Percentiles rank a stretch among this genome's conserved stretches.
These are phyloP conservation scores for Nephrocerus scutellatus DNA, from an alignment of 2,888 invertebrate genomes.

Conservation along the genomic window DNA sequence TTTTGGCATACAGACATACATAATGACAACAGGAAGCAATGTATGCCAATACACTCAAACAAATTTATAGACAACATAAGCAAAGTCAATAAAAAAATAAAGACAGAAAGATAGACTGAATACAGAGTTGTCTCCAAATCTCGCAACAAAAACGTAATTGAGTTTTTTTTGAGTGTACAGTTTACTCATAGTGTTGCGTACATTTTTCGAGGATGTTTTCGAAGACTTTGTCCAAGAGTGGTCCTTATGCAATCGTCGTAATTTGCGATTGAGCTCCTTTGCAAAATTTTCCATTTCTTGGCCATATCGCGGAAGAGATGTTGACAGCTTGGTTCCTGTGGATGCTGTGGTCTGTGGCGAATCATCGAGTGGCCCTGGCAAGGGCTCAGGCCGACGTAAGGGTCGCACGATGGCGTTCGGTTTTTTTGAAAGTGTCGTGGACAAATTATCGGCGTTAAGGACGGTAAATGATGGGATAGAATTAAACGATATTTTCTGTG, in stretches of 20 bases:
- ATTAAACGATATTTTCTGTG: conserved; percentile 21
- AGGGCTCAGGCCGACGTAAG: conserved; percentile 42
- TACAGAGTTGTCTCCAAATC: too few relatives aligned
- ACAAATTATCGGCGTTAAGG: conserved; percentile 29
- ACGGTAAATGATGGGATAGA: conserved; percentile 31
- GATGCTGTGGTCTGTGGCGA: not conserved
- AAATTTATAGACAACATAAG: too few relatives aligned
- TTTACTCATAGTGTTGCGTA: too few relatives aligned
- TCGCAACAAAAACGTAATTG: too few relatives aligned
- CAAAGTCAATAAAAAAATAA: too few relatives aligned
- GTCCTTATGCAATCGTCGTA: conserved; percentile 61
- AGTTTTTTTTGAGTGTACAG: too few relatives aligned
- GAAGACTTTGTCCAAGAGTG: conserved; percentile 27
- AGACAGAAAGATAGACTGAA: too few relatives aligned
- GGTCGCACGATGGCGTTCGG: conserved; percentile 55
- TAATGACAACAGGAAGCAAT: too few relatives aligned
- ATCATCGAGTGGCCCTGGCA: conserved; percentile 17
- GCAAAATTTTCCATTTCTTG: conserved; percentile 51
- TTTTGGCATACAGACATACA: too few relatives aligned
- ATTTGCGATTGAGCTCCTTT: conserved; percentile 63
- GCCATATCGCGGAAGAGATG: conserved; percentile 16
- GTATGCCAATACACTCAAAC: too few relatives aligned
- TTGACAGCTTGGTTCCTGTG: conserved; percentile 16
- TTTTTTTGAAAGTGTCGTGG: conserved; percentile 32
- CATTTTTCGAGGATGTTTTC: conserved; percentile 31